Evolutionary conservation across 2,797 vertebrate genomes (phyloP), one percentile per base, ranked within the genome.

Genomic region (Ctenopoma kingsleyae): DNA sequence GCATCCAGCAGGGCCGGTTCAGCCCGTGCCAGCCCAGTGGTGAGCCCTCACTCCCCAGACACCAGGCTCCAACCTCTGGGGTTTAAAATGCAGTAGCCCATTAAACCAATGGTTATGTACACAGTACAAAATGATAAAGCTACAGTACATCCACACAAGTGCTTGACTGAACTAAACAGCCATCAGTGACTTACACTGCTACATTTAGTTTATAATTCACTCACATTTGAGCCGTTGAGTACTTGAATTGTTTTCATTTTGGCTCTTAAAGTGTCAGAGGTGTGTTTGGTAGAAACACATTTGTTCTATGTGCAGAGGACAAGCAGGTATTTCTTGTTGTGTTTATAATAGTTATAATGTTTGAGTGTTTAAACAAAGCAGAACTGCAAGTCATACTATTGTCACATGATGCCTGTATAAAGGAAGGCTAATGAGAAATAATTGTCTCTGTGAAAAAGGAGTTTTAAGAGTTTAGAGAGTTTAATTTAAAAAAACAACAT

Each of bases 21-120:
- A 43, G 96, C 96, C 57, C 95, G 96, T 7, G 88, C 96, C 92
- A 99, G 97, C 87, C 97, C 97, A 30, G 96, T 98, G 98, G 98
- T 99, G 96, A 99, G 98, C 76, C 64, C 9, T 9, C 63, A 19
- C 17, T 12, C 35, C 70, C 51, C 60, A 67, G 10, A 54, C 53
- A 57, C 43, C 4, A 38, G 15, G 8, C 30, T 40, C 6, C 41
- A 2, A 11, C 16, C 20, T 4, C 58, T 3, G 7, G 15, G 7
- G 23, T 51, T 72, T 59, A 23, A 6, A 35, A 53, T 12, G 4
- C 19, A 22, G 30, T 17, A 60, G 53, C 16, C 30, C 44, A 3
- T 4, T 40, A 15, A 40, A 40, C 12, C 38, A 13, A 10, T 15
- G 8, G 43, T 38, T 27, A 11, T 61, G 17, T 47, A 7, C 2